A percentile compares a stretch with the other conserved stretches of the same genome.
Conservation (phyloP, 2,797 vertebrate genomes). For the Malurus splendens region DNA sequence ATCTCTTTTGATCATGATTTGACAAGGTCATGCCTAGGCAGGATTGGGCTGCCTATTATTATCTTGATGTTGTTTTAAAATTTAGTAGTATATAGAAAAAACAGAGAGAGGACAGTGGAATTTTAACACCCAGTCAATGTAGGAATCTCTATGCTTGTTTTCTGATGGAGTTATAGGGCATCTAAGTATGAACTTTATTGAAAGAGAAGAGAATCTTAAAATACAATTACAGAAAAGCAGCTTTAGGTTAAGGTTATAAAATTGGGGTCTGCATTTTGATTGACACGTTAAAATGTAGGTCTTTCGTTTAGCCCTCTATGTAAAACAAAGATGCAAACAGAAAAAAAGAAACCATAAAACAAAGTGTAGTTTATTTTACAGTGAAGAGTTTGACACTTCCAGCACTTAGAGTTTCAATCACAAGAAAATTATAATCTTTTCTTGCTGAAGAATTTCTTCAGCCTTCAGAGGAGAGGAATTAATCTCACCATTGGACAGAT, state of each 20-base stretch:
- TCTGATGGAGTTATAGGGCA: background rate
- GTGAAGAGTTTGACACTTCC: background rate
- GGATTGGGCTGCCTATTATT: slow-evolving; percentile 24
- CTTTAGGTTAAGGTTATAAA: background rate
- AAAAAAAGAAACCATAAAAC: background rate
- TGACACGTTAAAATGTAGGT: background rate
- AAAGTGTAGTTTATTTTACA: background rate
- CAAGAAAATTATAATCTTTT: background rate
- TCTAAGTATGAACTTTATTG: background rate
- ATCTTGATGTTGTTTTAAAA: slow-evolving; percentile 22
- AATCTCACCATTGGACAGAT: background rate
- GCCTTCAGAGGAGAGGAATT: background rate
- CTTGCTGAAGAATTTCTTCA: background rate
- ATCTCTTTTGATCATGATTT: slow-evolving; percentile 35
- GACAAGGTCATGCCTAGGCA: slow-evolving; percentile 34
- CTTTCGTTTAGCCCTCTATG: background rate
- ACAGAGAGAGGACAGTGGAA: background rate
- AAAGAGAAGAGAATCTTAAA: background rate
- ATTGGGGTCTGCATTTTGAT: background rate
- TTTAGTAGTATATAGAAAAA: background rate
- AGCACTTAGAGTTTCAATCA: background rate
- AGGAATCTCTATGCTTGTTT: background rate
- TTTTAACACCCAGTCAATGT: background rate
- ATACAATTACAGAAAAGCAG: background rate
- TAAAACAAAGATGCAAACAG: background rate